Conservation (phyloP, 2,113 vertebrate genomes). For the Cololabis saira region DNA sequence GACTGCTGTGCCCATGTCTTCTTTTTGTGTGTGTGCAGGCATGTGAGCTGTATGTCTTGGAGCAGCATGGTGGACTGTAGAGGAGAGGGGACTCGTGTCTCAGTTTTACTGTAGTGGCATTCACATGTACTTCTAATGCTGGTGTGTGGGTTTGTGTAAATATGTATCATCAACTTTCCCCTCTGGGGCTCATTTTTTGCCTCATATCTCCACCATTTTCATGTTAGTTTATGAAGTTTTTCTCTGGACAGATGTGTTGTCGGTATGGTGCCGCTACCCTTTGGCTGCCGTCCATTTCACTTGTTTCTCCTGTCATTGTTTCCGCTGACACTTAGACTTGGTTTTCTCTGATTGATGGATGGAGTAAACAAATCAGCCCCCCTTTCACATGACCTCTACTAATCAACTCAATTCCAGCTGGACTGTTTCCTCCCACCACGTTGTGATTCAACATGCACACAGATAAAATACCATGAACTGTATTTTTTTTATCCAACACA, state of each 20-base stretch:
- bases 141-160: no score
- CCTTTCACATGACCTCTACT: constrained; percentile 30
- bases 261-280: not conserved
- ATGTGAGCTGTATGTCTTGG: no score
- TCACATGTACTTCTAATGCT: constrained; percentile 26
- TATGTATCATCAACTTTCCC: no score
- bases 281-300: not conserved
- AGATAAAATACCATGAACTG: not conserved
- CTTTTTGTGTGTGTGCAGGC: constrained; percentile 3
- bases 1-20: constrained; percentile 39
- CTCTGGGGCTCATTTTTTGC: constrained; percentile 31
- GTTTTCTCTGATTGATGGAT: constrained; percentile 54
- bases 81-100: no score
- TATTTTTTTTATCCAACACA: not conserved
- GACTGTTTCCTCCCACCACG: not conserved
- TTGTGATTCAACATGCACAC: constrained; percentile 1
- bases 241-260: not conserved
- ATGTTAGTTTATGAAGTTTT: constrained; percentile 24
- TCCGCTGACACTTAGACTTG: constrained; percentile 38
- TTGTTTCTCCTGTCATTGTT: constrained; percentile 5
- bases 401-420: constrained; percentile 50
- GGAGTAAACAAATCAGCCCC: constrained; percentile 46
- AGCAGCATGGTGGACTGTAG: constrained; percentile 54
- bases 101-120: no score
- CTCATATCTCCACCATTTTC: constrained; percentile 47